phyloP scores from a whole-genome alignment of 1,140 invertebrate species.

The Metopolophium dirhodum region DNA sequence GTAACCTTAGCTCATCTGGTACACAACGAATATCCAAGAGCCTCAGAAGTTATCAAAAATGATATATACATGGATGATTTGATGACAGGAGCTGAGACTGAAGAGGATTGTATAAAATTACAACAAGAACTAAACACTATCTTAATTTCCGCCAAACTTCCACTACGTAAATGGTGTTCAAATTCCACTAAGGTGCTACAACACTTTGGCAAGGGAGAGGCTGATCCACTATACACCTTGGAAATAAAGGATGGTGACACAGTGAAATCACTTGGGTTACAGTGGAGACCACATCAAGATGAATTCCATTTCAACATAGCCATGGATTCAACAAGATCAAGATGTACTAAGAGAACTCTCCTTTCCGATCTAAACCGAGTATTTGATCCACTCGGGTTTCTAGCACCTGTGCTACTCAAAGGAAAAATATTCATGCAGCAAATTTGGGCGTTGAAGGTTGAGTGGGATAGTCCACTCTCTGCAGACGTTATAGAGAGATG shows the following conservation, averaged over 20 bases:
- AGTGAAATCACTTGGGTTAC: background rate
- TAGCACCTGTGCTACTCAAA: conserved; percentile 57
- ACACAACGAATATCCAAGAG: background rate
- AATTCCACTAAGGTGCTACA: background rate
- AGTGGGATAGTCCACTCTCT: background rate
- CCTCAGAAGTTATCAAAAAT: no score
- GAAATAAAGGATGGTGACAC: background rate
- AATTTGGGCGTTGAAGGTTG: background rate
- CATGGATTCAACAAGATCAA: no score
- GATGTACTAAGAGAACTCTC: no score
- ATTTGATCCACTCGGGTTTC: background rate
- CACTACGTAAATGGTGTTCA: background rate
- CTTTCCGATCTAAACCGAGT: background rate
- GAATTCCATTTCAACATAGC: background rate
- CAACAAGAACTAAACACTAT: background rate
- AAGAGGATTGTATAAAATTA: background rate
- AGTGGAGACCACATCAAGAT: background rate
- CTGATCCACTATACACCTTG: background rate
- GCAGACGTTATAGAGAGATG: background rate
- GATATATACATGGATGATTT: background rate
- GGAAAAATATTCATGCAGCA: conserved; percentile 58
- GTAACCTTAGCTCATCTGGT: background rate
- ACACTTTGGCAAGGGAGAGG: background rate
- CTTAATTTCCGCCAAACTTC: background rate
- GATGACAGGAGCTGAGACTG: no score